Evolutionary conservation across 2,888 invertebrate genomes (phyloP).

Genomic region (Erpobdella octoculata): DNA sequence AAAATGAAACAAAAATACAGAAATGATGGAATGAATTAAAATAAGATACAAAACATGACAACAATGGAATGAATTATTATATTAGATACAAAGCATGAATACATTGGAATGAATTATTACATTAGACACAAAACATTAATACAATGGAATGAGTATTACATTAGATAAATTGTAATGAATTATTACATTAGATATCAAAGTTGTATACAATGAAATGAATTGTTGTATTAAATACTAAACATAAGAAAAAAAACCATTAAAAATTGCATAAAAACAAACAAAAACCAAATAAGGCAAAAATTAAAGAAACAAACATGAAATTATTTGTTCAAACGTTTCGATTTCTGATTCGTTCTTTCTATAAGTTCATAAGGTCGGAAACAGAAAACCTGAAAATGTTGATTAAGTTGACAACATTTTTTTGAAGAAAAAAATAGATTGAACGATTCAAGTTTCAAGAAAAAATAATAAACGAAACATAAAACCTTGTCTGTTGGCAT

Average conservation of each 20-base stretch:
- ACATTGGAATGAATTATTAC: too few species aligned
- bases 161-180: too few species aligned
- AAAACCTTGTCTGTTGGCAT: slow-evolving; percentile 91
- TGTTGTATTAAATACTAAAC: too few species aligned
- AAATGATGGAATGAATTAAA: too few species aligned
- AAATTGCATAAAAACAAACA: not conserved
- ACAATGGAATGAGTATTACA: too few species aligned
- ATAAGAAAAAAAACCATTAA: not conserved
- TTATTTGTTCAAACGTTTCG: not conserved
- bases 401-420: not conserved
- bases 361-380: slow-evolving; percentile 23
- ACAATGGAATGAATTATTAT: too few species aligned
- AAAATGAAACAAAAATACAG: too few species aligned
- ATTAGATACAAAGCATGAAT: too few species aligned
- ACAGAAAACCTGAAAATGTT: slow-evolving; percentile 20
- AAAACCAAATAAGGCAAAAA: not conserved
- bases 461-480: not conserved
- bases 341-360: not conserved
- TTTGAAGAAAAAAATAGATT: not conserved
- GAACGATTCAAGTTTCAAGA: not conserved
- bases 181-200: too few species aligned
- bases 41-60: too few species aligned
- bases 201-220: too few species aligned
- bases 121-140: too few species aligned
- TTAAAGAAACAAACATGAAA: not conserved